Base-by-base conservation (phyloP, 2,888 invertebrate species). In the Trichogramma dendrolimi region DNA sequence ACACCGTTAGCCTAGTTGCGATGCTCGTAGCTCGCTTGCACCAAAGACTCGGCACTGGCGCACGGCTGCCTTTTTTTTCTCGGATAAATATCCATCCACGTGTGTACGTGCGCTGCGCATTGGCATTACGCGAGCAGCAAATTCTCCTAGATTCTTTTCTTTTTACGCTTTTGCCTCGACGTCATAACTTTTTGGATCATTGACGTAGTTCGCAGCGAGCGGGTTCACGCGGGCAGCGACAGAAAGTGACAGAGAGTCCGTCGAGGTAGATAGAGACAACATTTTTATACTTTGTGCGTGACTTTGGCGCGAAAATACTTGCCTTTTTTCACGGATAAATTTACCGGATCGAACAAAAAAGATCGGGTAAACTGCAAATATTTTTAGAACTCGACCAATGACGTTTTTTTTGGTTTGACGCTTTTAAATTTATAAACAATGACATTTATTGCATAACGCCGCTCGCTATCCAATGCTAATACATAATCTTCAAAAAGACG, bases 101-200 rank as follows among this genome's bases (percentile, higher is more conserved):
- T 44, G 38, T 55, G 6, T 40, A 6, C 40, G 11, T 44, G 39
- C 39, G 44, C 27, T 8, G 6, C 43, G 42, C 40, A 27, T 5
- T 4, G 14, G 59, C n/a, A 5, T 38, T 14, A 6, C 38, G 6
- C 14, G 43, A 58, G 61, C 38, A 5, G 10, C n/a, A 38, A 40
- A 47, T 40, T 40, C 27, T 7, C 38, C 43, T 38, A 40, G 55
- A 64, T 56, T 61, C 59, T 62, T 61, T 57, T 61, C 61, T 64
- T 60, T 62, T 60, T 57, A 42, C 46, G 14, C 39, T 27, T 61
- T 61, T 59, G 56, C 59, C 48, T 61, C 11, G 1, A 43, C 40
- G 48, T 43, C 55, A 40, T 5, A 44, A 55, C 55, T 64, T 64
- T 64, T 62, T 62, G 60, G 64, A 60, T 64, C 64, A 59, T 58